phyloP scores from a whole-genome alignment of 2,797 vertebrate species.

The Micropoecilia bifurca region DNA sequence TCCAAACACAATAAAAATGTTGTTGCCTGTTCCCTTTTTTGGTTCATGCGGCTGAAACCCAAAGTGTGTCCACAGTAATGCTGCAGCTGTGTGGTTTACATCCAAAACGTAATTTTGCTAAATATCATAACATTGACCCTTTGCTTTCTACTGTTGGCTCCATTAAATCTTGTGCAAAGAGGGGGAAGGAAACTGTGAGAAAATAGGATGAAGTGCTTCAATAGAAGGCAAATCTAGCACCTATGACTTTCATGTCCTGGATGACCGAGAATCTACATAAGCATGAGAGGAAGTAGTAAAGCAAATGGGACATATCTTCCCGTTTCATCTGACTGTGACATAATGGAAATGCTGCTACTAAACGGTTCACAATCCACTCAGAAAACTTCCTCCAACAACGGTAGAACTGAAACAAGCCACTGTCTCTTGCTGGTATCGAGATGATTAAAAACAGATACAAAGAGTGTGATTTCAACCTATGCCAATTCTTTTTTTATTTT shows the following conservation, averaged over 20 bases:
- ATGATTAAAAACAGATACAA: slow-evolving; percentile 62
- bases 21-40: background rate
- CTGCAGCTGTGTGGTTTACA: background rate
- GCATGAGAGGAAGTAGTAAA: background rate
- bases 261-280: background rate
- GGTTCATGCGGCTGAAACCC: background rate
- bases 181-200: background rate
- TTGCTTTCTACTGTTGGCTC: background rate
- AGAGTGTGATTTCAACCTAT: slow-evolving; percentile 31
- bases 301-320: background rate
- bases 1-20: background rate
- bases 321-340: background rate
- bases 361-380: slow-evolving; percentile 1
- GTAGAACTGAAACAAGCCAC: background rate
- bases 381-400: background rate
- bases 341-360: background rate
- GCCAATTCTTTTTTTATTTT: slow-evolving; percentile 22
- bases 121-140: background rate
- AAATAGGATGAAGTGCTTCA: background rate
- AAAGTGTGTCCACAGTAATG: background rate
- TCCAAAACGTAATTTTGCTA: background rate
- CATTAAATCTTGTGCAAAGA: background rate
- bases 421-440: background rate
- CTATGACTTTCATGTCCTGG: background rate
- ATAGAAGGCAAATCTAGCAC: background rate